Evolutionary conservation across 2,797 vertebrate species (phyloP).

Genomic region (Distichodus sexfasciatus): DNA sequence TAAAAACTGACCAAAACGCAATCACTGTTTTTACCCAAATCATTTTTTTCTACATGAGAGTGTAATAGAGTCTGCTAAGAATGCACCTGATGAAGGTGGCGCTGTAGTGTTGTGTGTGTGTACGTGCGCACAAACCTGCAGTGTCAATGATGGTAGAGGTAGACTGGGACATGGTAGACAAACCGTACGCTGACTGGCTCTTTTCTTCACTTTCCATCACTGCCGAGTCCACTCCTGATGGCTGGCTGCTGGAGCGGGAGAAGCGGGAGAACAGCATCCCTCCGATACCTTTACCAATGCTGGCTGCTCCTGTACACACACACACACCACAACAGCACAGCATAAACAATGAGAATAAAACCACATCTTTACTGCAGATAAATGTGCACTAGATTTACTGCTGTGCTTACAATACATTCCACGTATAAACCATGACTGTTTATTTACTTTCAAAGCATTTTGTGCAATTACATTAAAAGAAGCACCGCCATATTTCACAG

Average conservation of each 20-base stretch:
- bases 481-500: neutral
- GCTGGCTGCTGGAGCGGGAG: slow-evolving; percentile 82
- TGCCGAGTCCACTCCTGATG: slow-evolving; percentile 70
- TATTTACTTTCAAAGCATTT: too few species aligned
- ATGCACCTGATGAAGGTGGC: too few species aligned
- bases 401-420: too few species aligned
- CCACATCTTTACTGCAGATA: too few species aligned
- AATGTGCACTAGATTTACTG: neutral
- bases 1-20: too few species aligned
- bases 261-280: slow-evolving; percentile 96
- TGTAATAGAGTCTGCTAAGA: too few species aligned
- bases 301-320: slow-evolving; percentile 83
- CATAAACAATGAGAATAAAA: neutral
- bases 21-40: too few species aligned
- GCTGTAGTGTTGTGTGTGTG: too few species aligned
- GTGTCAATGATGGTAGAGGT: slow-evolving; percentile 82
- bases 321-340: neutral
- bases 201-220: slow-evolving; percentile 74
- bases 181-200: slow-evolving; percentile 70
- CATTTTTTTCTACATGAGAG: too few species aligned
- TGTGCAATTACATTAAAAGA: too few species aligned
- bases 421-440: too few species aligned
- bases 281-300: slow-evolving; percentile 94
- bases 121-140: slow-evolving; percentile 73
- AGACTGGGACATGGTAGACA: slow-evolving; percentile 70